A percentile compares a stretch with the other conserved stretches of the same genome.
These are phyloP conservation scores for Dicrurus megarhynchus DNA, from an alignment of 2,113 vertebrate species.

Conservation along the genomic window DNA sequence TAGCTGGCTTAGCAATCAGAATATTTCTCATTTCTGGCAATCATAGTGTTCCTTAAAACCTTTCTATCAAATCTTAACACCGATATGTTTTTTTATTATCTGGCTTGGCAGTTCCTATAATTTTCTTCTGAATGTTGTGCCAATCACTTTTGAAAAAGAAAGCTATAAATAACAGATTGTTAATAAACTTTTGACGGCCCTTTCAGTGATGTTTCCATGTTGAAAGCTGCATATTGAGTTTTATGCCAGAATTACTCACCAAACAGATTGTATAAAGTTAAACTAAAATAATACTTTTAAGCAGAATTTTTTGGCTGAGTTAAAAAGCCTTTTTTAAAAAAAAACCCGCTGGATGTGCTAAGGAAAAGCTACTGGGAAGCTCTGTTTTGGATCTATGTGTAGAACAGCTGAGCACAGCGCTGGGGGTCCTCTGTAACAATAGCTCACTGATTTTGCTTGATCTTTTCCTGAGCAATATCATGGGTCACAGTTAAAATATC, in stretches of 20 bases:
- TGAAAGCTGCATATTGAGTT: constrained; percentile 21
- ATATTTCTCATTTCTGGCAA: background rate
- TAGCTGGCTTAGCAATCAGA: background rate
- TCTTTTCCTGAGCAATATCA: background rate
- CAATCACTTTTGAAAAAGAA: constrained; percentile 14
- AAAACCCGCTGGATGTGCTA: background rate
- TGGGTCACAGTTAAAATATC: background rate
- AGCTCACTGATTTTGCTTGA: background rate
- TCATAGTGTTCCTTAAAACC: background rate
- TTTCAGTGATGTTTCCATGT: constrained; percentile 39
- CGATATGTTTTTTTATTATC: background rate
- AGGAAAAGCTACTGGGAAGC: background rate
- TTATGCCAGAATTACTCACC: constrained; percentile 45
- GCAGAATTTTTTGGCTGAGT: background rate
- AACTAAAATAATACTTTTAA: constrained; percentile 5
- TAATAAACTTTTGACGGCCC: constrained; percentile 52
- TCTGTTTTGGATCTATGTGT: background rate
- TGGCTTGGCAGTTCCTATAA: background rate
- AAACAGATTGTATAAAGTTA: constrained; percentile 43
- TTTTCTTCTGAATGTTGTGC: constrained; percentile 37
- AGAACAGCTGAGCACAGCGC: background rate
- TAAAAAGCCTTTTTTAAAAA: background rate
- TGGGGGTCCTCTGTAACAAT: background rate
- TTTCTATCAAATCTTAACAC: background rate
- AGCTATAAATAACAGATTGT: constrained; percentile 52